Conservation (phyloP, 1,140 invertebrate genomes). For the Sycophaga agraensis region DNA sequence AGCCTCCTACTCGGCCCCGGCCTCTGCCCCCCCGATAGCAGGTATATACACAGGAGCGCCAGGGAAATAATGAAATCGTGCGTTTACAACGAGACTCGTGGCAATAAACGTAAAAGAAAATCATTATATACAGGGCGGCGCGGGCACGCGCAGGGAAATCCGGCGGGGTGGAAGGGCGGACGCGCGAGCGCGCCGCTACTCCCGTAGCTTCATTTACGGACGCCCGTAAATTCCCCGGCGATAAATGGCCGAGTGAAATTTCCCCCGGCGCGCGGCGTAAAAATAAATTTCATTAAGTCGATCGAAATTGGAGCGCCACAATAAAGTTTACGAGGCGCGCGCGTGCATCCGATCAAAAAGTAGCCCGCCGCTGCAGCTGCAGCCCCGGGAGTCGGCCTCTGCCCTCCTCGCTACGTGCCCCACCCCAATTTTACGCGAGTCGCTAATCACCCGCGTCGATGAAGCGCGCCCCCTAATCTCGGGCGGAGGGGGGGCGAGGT, state of each 20-base stretch:
- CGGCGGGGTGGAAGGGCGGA: too few relatives aligned
- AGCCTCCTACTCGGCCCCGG: too few relatives aligned
- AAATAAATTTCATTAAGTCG: constrained; percentile 19
- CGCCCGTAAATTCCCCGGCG: constrained; percentile 14
- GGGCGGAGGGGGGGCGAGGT: too few relatives aligned
- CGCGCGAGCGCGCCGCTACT: not conserved
- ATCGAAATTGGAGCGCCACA: not conserved
- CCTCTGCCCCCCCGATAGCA: too few relatives aligned
- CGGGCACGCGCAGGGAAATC: not conserved
- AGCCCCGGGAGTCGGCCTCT: too few relatives aligned
- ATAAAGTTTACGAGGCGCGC: constrained; percentile 1
- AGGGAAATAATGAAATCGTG: not conserved
- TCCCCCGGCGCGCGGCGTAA: constrained; percentile 8
- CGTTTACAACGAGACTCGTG: not conserved
- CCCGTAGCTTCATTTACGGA: constrained; percentile 16
- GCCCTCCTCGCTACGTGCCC: too few relatives aligned
- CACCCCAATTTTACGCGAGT: too few relatives aligned
- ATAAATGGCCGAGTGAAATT: constrained; percentile 12
- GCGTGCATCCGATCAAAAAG: constrained; percentile 6
- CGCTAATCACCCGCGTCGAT: too few relatives aligned
- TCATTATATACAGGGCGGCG: not conserved
- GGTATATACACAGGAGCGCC: too few relatives aligned
- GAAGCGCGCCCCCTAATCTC: too few relatives aligned
- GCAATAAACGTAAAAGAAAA: constrained; percentile 4
- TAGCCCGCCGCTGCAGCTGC: not conserved